Percentiles rank a stretch among this genome's conserved stretches.
These are phyloP conservation scores for Yponomeuta cagnagella DNA, from an alignment of 2,888 invertebrate genomes.

Conservation along the genomic window DNA sequence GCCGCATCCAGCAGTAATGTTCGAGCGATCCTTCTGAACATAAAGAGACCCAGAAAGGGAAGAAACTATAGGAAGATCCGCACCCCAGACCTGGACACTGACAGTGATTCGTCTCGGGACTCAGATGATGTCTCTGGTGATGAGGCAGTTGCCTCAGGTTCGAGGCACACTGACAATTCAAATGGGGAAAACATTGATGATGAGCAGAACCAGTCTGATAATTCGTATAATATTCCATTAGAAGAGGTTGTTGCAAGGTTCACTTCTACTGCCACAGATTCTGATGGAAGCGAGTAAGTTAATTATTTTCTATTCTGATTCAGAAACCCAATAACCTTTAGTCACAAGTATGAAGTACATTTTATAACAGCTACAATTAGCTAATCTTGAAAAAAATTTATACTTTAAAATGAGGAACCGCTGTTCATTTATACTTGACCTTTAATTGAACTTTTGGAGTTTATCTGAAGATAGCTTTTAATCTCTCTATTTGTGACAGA, in stretches of 20 bases:
- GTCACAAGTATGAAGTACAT: too few species aligned
- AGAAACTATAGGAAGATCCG: constrained; percentile 58
- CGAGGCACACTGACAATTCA: constrained; percentile 33
- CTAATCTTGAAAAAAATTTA: too few species aligned
- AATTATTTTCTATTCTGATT: too few species aligned
- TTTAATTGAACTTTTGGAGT: too few species aligned
- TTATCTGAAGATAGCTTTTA: too few species aligned
- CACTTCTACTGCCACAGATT: constrained; percentile 34
- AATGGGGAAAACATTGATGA: constrained; percentile 29
- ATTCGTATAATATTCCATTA: background rate
- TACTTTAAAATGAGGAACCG: too few species aligned
- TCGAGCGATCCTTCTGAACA: constrained; percentile 49
- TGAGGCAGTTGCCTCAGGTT: constrained; percentile 32
- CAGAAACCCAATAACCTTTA: too few species aligned
- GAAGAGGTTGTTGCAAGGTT: constrained; percentile 26
- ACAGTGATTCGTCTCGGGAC: constrained; percentile 55
- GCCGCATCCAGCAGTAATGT: constrained; percentile 59
- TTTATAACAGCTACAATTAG: too few species aligned
- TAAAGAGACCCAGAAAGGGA: constrained; percentile 39
- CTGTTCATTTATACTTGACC: too few species aligned
- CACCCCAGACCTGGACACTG: constrained; percentile 55
- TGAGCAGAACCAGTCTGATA: background rate
- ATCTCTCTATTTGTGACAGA: too few species aligned
- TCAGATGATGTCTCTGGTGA: constrained; percentile 58
- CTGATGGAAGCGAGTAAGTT: constrained; percentile 43